Evolutionary conservation across 1,140 invertebrate species (phyloP).

Genomic region (Monomorium pharaonis): DNA sequence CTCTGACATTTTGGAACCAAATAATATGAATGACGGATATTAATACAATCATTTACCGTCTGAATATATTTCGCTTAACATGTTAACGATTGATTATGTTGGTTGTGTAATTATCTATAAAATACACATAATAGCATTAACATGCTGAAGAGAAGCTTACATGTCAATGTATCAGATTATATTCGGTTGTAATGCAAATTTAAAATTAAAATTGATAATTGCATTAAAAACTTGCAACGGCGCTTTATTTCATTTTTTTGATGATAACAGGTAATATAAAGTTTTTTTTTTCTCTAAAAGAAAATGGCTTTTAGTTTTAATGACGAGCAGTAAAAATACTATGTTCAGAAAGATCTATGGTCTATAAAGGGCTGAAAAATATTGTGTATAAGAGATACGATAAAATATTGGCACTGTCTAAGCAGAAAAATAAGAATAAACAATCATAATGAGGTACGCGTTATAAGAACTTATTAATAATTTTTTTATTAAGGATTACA

Average conservation of each 20-base stretch:
- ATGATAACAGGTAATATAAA: conserved; percentile 30
- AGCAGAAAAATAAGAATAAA: background rate
- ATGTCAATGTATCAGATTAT: background rate
- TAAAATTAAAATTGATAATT: conserved; percentile 38
- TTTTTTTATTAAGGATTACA: background rate
- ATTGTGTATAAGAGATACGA: background rate
- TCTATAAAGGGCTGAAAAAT: background rate
- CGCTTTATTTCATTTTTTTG: conserved; percentile 31
- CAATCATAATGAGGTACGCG: background rate
- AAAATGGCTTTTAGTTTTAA: conserved; percentile 7
- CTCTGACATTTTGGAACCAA: background rate
- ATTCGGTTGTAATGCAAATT: background rate
- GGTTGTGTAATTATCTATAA: background rate
- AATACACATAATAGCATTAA: background rate
- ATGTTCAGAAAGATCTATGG: background rate
- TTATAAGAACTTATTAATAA: background rate
- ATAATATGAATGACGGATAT: background rate
- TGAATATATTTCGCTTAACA: background rate
- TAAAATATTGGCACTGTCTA: background rate
- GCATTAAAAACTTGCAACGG: conserved; percentile 17
- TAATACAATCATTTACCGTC: background rate
- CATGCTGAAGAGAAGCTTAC: too few relatives aligned
- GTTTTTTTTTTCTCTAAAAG: background rate
- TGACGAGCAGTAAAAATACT: conserved; percentile 32
- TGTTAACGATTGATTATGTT: background rate